Conservation (phyloP, 2,797 vertebrate species). For the Enteromius radiatus region DNA sequence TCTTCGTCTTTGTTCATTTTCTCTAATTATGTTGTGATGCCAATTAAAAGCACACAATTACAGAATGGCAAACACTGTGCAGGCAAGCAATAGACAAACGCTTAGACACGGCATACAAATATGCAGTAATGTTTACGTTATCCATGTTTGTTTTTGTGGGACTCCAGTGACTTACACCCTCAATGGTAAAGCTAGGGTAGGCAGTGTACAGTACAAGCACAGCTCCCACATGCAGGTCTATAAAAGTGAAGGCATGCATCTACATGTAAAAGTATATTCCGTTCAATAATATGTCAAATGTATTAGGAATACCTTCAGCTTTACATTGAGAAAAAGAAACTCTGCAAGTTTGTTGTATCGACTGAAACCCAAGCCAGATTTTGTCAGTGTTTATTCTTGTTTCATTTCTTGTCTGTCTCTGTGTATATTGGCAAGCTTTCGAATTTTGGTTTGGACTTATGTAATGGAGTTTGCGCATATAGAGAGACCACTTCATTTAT, state of each 20-base stretch:
- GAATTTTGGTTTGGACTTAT: background rate
- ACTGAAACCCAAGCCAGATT: background rate
- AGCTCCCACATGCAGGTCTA: background rate
- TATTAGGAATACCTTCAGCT: background rate
- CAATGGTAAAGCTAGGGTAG: background rate
- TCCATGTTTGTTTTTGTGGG: background rate
- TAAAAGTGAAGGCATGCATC: background rate
- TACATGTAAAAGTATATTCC: background rate
- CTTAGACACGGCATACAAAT: constrained; percentile 13
- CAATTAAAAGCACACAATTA: constrained; percentile 39
- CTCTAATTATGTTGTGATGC: constrained; percentile 15
- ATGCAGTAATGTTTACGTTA: background rate
- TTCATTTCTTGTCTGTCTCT: background rate
- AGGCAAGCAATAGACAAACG: constrained; percentile 8
- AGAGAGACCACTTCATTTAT: background rate
- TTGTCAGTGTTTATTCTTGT: background rate
- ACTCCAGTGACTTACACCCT: background rate
- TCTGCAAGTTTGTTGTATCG: background rate
- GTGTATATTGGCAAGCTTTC: background rate
- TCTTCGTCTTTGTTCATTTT: constrained; percentile 28
- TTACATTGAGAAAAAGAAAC: background rate
- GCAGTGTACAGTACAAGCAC: background rate
- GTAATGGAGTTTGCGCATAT: background rate
- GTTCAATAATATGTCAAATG: background rate
- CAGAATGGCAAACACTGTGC: constrained; percentile 14